phyloP scores from a whole-genome alignment of 2,888 invertebrate species.

The Scelioninae gen. 2 region DNA sequence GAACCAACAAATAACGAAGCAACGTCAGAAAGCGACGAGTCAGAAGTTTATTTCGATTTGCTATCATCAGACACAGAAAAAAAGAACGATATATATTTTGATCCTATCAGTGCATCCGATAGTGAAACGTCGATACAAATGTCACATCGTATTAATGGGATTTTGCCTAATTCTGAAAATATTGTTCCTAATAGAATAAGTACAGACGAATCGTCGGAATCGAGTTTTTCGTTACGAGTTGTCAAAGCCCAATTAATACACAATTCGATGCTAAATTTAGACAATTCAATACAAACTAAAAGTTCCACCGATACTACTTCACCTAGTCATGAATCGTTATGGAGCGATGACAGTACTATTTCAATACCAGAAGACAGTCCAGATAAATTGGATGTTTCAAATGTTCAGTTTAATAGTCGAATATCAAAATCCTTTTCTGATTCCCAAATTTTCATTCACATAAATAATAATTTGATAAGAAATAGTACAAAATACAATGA shows the following conservation, averaged over 20 bases:
- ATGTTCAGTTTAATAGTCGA: slow-evolving; percentile 13
- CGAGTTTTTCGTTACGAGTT: slow-evolving; percentile 59
- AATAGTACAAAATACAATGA: slow-evolving; percentile 3
- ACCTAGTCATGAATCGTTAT: slow-evolving; percentile 70
- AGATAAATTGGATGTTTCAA: slow-evolving; percentile 12
- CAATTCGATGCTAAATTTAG: slow-evolving; percentile 58
- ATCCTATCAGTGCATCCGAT: slow-evolving; percentile 65
- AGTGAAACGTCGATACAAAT: slow-evolving; percentile 64
- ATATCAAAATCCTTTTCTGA: slow-evolving; percentile 69
- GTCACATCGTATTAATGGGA: slow-evolving; percentile 70
- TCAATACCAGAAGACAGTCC: slow-evolving; percentile 68
- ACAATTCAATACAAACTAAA: slow-evolving; percentile 66
- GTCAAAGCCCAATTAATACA: background rate
- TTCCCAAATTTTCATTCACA: slow-evolving; percentile 61
- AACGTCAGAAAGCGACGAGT: slow-evolving; percentile 75
- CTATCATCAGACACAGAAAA: slow-evolving; percentile 69
- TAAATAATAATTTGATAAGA: background rate
- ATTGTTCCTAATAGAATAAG: slow-evolving; percentile 43
- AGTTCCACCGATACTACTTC: slow-evolving; percentile 70
- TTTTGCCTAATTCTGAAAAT: slow-evolving; percentile 3
- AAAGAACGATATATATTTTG: slow-evolving; percentile 64
- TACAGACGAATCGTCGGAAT: slow-evolving; percentile 67
- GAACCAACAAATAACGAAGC: slow-evolving; percentile 69
- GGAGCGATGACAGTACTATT: slow-evolving; percentile 72
- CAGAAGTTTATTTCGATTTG: slow-evolving; percentile 71